Conservation (phyloP, 2,797 vertebrate species). For the Ptychobarbus kaznakovi region DNA sequence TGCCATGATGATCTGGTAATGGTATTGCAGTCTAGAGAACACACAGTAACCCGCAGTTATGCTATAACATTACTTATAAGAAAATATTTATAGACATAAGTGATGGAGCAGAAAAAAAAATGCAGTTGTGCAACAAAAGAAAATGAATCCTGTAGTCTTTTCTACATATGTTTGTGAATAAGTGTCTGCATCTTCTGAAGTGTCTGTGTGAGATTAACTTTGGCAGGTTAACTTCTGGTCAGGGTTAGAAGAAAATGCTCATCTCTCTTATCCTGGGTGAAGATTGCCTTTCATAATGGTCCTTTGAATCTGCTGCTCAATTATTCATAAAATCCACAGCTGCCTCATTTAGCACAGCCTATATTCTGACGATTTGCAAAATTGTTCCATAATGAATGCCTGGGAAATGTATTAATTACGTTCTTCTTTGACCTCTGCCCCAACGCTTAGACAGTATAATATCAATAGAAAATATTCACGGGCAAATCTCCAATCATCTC, state of each 20-base stretch:
- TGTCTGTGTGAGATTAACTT: not conserved
- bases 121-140: no score
- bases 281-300: not conserved
- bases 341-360: not conserved
- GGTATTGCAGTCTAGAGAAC: not conserved
- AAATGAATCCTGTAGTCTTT: not conserved
- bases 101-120: not conserved
- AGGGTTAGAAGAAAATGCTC: not conserved
- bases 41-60: not conserved
- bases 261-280: not conserved
- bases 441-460: not conserved
- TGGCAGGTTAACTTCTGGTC: conserved; percentile 7
- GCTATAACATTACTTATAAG: not conserved
- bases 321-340: conserved; percentile 6
- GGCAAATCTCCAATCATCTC: not conserved
- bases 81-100: not conserved
- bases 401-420: not conserved
- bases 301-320: conserved; percentile 1
- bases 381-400: not conserved
- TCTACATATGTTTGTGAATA: not conserved
- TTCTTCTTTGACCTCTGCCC: not conserved
- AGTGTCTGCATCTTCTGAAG: not conserved
- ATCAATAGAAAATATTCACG: not conserved
- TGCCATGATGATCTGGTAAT: not conserved
- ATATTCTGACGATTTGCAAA: not conserved